A percentile compares a stretch with the other conserved stretches of the same genome.
Evolutionary conservation across 92 coral and sea anemone species (phyloP).

Genomic region (Parazoanthus darwini): DNA sequence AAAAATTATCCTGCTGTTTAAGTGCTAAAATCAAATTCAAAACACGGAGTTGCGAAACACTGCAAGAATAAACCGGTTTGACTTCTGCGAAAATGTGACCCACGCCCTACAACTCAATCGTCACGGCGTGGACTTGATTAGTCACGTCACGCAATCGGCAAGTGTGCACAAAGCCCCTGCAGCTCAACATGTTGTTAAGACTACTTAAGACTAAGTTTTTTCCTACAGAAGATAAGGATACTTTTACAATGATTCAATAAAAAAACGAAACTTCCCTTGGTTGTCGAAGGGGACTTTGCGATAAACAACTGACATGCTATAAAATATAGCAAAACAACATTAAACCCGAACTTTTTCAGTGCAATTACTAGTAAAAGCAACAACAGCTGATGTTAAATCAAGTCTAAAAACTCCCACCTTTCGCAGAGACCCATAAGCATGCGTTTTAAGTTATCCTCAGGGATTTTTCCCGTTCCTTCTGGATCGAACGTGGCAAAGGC

Average conservation of each 20-base stretch:
- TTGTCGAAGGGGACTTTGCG: background rate
- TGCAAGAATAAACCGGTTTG: background rate
- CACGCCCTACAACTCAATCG: background rate
- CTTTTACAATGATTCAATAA: too few relatives aligned
- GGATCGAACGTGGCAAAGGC: constrained; percentile 92
- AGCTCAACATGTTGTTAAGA: background rate
- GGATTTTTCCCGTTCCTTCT: constrained; percentile 71
- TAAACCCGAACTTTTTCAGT: background rate
- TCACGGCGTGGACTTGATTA: background rate
- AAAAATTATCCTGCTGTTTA: background rate
- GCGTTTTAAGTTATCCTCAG: constrained; percentile 80
- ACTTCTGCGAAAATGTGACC: background rate
- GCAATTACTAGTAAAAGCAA: background rate
- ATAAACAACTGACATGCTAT: background rate
- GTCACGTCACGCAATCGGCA: background rate
- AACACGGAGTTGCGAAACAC: background rate
- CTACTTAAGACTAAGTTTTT: background rate
- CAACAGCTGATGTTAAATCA: background rate
- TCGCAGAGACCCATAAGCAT: constrained; percentile 82
- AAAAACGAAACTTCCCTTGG: background rate
- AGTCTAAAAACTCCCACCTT: constrained; percentile 52
- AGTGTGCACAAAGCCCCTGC: background rate
- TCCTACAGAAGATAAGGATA: too few relatives aligned
- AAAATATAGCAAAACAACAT: too few relatives aligned
- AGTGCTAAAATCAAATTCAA: too few relatives aligned